Base-by-base conservation (phyloP, 2,113 vertebrate genomes). In the Dicentrarchus labrax region DNA sequence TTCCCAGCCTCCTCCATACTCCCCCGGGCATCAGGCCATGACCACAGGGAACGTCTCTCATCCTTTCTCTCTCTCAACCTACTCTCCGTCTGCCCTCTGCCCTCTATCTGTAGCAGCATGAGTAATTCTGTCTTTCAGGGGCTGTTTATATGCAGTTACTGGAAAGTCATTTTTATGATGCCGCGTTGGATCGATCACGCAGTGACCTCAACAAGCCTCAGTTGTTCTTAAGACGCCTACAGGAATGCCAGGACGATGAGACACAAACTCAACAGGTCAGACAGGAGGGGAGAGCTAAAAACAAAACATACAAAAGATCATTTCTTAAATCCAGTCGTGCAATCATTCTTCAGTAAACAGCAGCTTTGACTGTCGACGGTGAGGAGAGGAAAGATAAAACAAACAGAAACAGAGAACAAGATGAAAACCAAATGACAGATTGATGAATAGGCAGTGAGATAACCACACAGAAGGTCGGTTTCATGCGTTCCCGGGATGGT, bases 1-100 rank as follows among this genome's bases (percentile, higher is more conserved):
- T 86, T 89, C 87, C 90, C 86, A 82, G 85, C 92, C 90, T 89
- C 91, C 89, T 85, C 84, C 82, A 53, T 51, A 83, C 87, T 83
- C 89, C 82, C 90, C 72, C 41, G 76, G 88, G 90, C 88, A 90
- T 72, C 76, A 72, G 85, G 81, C 86, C 80, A 82, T 12, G 56
- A 86, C 91, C 83, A 67, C 80, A 90, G 81, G 82, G 73, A 91
- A 69, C 62, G 53, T 91, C 87, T 87, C 84, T 86, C 88, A 73
- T 89, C 86, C 62, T 84, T 24, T 90, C 77, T 77, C 85, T 77
- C 85, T 83, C 59, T 82, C 78, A 89, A 74, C 88, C 84, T 81
- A 88, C 84, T 89, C 80, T 65, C 76, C 41, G 75, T 89, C 88
- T 89, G 82, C 60, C 88, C 86, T 86, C 64, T 83, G 75, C 47